These are phyloP conservation scores for Danio choprae DNA, from an alignment of 2,797 vertebrate species.

Conservation along the genomic window DNA sequence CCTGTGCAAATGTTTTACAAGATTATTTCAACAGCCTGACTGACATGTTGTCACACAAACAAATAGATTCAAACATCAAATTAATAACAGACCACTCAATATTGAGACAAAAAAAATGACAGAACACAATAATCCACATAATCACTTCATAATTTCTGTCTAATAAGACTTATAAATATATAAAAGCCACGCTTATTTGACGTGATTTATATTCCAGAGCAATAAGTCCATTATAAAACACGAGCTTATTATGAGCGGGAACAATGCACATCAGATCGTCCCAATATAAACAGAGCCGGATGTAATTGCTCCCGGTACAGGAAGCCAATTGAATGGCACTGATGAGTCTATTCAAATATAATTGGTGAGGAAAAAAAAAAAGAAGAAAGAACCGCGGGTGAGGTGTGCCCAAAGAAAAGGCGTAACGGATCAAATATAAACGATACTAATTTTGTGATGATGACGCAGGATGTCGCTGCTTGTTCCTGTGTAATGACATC, in stretches of 20 bases:
- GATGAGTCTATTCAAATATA: conserved; percentile 46
- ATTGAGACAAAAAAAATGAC: background rate
- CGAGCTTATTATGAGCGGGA: conserved; percentile 49
- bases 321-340: conserved; percentile 30
- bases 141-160: conserved; percentile 23
- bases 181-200: conserved; percentile 17
- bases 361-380: conserved; percentile 24
- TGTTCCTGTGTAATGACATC: background rate
- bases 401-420: background rate
- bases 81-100: background rate
- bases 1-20: background rate
- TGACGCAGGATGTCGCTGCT: background rate
- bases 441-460: conserved; percentile 14
- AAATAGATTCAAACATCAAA: background rate
- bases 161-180: too few relatives aligned
- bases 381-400: conserved; percentile 1
- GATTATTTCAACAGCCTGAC: background rate
- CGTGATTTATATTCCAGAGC: conserved; percentile 40
- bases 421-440: conserved; percentile 8
- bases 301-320: conserved; percentile 37
- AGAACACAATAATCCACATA: background rate
- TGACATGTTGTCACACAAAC: background rate
- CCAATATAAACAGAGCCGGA: conserved; percentile 21
- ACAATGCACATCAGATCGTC: conserved; percentile 43
- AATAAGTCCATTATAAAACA: conserved; percentile 40